A percentile compares a stretch with the other conserved stretches of the same genome.
These are phyloP conservation scores for Amia ocellicauda DNA, from an alignment of 2,113 vertebrate species.

Conservation along the genomic window DNA sequence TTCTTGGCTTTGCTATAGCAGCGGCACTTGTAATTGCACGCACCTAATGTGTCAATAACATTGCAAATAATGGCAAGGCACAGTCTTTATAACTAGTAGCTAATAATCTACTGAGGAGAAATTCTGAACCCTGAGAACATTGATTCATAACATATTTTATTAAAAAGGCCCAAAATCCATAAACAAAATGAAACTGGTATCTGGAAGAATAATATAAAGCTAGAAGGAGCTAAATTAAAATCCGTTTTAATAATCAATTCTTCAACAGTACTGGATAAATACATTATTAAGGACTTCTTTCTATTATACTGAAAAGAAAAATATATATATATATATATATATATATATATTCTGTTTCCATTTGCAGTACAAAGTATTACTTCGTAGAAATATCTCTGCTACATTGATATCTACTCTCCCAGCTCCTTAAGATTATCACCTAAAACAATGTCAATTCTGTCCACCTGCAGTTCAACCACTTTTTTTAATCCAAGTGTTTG, in stretches of 20 bases:
- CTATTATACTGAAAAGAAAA: not conserved
- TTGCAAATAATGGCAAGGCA: not conserved
- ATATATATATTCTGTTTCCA: not conserved
- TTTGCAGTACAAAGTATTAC: not conserved
- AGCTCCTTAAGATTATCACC: no score
- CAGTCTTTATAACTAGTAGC: not conserved
- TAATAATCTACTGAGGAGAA: not conserved
- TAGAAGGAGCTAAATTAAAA: conserved; percentile 6
- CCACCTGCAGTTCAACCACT: no score
- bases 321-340: no score
- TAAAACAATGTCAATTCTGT: no score
- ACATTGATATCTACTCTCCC: no score
- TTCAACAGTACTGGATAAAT: not conserved
- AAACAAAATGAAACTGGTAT: not conserved
- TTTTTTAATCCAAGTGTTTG: no score
- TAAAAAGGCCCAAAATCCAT: not conserved
- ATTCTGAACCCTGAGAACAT: not conserved
- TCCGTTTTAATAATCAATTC: conserved; percentile 7
- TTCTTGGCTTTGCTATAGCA: not conserved
- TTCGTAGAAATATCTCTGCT: not conserved
- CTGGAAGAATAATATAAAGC: not conserved
- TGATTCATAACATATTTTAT: not conserved
- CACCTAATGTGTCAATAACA: not conserved
- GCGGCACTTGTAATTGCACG: not conserved
- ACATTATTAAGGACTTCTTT: not conserved